Evolutionary conservation across 2,113 vertebrate genomes (phyloP), one percentile per base, ranked within the genome.

Genomic region (Tychaedon coryphoeus): DNA sequence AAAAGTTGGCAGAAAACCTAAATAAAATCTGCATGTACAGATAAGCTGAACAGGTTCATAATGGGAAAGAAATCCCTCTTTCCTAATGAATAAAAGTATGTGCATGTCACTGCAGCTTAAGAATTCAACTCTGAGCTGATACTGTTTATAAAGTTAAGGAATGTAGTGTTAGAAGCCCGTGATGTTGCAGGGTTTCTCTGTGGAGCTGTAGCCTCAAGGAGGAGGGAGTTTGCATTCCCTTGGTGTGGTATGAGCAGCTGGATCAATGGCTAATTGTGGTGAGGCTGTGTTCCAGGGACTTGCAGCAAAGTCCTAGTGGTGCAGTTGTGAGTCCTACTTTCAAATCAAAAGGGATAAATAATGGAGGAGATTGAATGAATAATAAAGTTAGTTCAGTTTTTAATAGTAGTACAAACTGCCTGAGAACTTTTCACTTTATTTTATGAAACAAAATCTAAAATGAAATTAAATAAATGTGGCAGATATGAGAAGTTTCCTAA

Each of bases 251-350:
- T 0, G 17, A 90, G 88, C 94, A 97, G 67, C 83, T 96, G 93
- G 92, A 96, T 97, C 92, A 65, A 19, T 91, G 95, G 92, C 73
- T 96, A 96, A 96, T 93, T 97, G 88, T 96, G 81, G 76, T 33
- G 66, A 48, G 76, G 72, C 87, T 93, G 71, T 2, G 14, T 96
- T 97, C 93, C 83, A 92, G 93, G 80, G 69, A 93, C 91, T 85
- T 8, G 24, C 58, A 95, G 88, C 57, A 96, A 83, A 92, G 90
- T 96, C 79, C 43, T 79, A 13, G 43, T 45, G 51, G 79, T 92
- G 90, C 79, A 42, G 7, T 95, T 86, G 47, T 25, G 73, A 96
- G 79, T 36, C 64, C 92, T 90, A 62, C 86, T 90, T 96, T 74
- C 48, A 61, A 95, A 93, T 86, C 85, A 88, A 72, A 83, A 73